A percentile compares a stretch with the other conserved stretches of the same genome.
Conservation (phyloP, 2,888 invertebrate species). For the Rhingia campestris region DNA sequence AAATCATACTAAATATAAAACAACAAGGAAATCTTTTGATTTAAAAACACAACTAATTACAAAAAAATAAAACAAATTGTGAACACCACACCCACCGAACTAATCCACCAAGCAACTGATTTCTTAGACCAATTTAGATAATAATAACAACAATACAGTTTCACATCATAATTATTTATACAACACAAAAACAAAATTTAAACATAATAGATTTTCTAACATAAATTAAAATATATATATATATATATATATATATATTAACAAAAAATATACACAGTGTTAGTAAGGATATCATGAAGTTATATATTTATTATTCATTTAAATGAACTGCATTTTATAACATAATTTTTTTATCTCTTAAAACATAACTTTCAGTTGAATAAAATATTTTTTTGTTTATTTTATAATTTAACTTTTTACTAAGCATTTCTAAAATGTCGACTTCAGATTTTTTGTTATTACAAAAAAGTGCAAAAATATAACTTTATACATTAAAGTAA, state of each 20-base stretch:
- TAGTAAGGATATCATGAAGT: too few relatives aligned
- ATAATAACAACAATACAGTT: conserved; percentile 27
- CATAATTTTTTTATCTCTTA: too few relatives aligned
- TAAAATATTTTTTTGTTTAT: too few relatives aligned
- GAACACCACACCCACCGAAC: conserved; percentile 71
- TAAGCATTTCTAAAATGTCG: too few relatives aligned
- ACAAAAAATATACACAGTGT: neutral
- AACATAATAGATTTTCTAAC: conserved; percentile 1
- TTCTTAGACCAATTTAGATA: conserved; percentile 66
- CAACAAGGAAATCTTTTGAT: conserved; percentile 37
- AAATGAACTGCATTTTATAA: too few relatives aligned
- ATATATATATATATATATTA: too few relatives aligned
- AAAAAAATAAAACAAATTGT: conserved; percentile 40
- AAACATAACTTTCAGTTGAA: too few relatives aligned
- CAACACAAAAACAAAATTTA: conserved; percentile 4
- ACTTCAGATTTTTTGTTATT: too few relatives aligned
- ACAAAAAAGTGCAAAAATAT: too few relatives aligned
- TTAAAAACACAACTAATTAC: conserved; percentile 38
- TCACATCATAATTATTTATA: conserved; percentile 30
- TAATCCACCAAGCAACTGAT: conserved; percentile 62
- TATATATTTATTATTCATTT: too few relatives aligned
- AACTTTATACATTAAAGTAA: too few relatives aligned
- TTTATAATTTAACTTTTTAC: too few relatives aligned
- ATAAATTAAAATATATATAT: neutral
- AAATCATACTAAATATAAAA: conserved; percentile 17